Evolutionary conservation across 2,888 invertebrate genomes (phyloP).

Genomic region (Rhingia campestris): DNA sequence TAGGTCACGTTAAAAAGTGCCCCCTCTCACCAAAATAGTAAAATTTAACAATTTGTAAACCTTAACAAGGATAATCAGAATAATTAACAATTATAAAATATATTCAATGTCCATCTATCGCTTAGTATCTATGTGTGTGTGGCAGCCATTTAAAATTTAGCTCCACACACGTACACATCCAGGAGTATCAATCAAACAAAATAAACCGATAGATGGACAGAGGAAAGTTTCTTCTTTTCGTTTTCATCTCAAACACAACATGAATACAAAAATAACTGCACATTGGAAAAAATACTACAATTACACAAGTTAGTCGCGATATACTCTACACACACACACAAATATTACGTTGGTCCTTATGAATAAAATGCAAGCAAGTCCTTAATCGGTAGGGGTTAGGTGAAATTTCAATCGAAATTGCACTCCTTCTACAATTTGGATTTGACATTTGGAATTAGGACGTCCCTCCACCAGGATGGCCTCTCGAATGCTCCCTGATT

Average conservation of each 20-base stretch:
- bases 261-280: conserved; percentile 19
- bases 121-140: background rate
- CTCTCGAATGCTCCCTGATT: conserved; percentile 88
- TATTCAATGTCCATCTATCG: background rate
- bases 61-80: conserved; percentile 25
- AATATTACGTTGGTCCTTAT: conserved; percentile 4
- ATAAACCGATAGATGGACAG: background rate
- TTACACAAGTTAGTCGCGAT: conserved; percentile 3
- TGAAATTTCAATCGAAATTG: background rate
- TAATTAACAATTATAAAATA: conserved; percentile 43
- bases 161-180: background rate
- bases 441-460: conserved; percentile 80
- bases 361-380: conserved; percentile 16
- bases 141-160: background rate
- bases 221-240: background rate
- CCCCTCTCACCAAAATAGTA: too few species aligned
- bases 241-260: conserved; percentile 31
- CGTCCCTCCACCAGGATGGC: conserved; percentile 89
- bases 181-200: background rate
- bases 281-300: conserved; percentile 28
- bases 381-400: background rate
- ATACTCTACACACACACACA: conserved; percentile 3
- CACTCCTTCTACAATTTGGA: conserved; percentile 79
- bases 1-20: too few species aligned
- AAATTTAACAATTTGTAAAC: conserved; percentile 29